Conservation (phyloP, 1,140 invertebrate species). For the Sinella curviseta region DNA sequence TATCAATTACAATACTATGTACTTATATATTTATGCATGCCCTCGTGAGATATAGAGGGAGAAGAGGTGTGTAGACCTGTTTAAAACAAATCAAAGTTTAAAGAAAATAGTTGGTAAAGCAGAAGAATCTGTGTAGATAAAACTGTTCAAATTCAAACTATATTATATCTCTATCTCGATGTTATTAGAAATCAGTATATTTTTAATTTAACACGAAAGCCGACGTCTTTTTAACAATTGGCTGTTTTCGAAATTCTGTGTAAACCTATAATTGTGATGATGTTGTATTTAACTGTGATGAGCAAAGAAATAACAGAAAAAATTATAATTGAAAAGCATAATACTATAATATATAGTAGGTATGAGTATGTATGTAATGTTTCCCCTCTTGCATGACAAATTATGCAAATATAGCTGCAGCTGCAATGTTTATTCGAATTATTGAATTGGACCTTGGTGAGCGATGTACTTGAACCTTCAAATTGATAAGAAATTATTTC, state of each 20-base stretch:
- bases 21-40: too few relatives aligned
- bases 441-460: too few relatives aligned
- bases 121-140: not conserved
- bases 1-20: too few relatives aligned
- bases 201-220: not conserved
- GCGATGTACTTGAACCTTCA: too few relatives aligned
- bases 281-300: conserved; percentile 18
- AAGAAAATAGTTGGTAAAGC: not conserved
- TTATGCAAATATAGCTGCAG: too few relatives aligned
- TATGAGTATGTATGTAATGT: not conserved
- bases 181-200: not conserved
- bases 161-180: not conserved
- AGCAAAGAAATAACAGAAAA: not conserved
- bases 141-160: not conserved
- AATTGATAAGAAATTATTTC: too few relatives aligned
- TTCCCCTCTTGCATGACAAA: too few relatives aligned
- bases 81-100: too few relatives aligned
- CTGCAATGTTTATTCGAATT: too few relatives aligned
- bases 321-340: not conserved
- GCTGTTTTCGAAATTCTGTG: not conserved
- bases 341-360: not conserved
- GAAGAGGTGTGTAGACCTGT: too few relatives aligned
- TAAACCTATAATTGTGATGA: not conserved
- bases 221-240: not conserved
- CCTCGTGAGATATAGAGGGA: too few relatives aligned